Percentiles rank a stretch among this genome's conserved stretches.
These are phyloP conservation scores for Ephydatia muelleri DNA, from an alignment of 37 sponge, comb jelly and placozoan species.

Conservation along the genomic window DNA sequence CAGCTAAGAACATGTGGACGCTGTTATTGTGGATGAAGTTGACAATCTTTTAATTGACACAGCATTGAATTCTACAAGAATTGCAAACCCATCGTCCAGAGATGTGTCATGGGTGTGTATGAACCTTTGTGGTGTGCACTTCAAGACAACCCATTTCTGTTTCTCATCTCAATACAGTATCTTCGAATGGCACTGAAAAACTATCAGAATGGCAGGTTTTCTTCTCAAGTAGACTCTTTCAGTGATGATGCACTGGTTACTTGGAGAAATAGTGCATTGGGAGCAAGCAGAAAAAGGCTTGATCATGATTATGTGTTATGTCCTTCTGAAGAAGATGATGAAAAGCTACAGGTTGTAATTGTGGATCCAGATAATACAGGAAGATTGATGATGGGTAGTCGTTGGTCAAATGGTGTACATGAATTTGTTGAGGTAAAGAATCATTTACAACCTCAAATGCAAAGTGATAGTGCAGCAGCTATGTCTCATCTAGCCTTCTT, in stretches of 20 bases:
- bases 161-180: background rate
- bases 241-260: background rate
- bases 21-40: constrained; percentile 13
- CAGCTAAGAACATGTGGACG: background rate
- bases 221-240: background rate
- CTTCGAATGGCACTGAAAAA: background rate
- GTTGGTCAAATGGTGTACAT: constrained; percentile 17
- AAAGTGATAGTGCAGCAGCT: background rate
- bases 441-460: background rate
- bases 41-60: constrained; percentile 13
- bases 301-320: constrained; percentile 10
- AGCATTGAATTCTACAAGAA: background rate
- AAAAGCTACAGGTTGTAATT: constrained; percentile 3
- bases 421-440: constrained; percentile 16
- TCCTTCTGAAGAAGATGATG: background rate
- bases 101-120: constrained; percentile 2
- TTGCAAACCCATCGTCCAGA: background rate
- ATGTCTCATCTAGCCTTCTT: background rate
- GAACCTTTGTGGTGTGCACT: background rate
- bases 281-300: no score
- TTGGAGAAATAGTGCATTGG: background rate
- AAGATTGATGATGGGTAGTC: background rate
- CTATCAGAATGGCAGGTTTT: background rate
- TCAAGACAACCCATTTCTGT: background rate
- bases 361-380: constrained; percentile 14